Evolutionary conservation across 2,797 vertebrate species (phyloP).

Genomic region (Halcyon leucocephala): DNA sequence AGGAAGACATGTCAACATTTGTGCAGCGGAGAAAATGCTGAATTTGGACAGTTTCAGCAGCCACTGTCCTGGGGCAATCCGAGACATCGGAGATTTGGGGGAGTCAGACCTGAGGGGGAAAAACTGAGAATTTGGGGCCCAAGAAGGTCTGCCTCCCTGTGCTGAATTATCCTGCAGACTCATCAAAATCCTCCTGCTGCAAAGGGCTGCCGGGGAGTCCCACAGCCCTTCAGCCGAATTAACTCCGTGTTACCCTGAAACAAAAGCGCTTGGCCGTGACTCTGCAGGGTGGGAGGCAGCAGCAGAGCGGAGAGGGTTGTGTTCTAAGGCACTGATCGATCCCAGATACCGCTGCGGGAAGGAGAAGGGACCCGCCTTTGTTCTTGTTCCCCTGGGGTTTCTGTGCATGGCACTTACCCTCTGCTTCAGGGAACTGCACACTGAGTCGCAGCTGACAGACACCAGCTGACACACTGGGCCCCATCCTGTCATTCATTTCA

Average conservation of each 20-base stretch:
- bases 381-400: not conserved
- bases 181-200: not conserved
- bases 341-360: not conserved
- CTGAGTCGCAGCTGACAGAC: not conserved
- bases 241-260: not conserved
- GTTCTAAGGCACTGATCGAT: not conserved
- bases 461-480: not conserved
- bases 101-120: not conserved
- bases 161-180: not conserved
- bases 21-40: not conserved
- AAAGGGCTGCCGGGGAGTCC: not conserved
- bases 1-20: not conserved
- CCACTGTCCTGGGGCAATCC: fast-evolving
- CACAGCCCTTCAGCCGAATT: not conserved
- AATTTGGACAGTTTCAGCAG: not conserved
- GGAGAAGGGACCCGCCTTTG: not conserved
- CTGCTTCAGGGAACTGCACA: not conserved
- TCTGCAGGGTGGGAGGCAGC: not conserved
- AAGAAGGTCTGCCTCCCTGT: too few relatives aligned
- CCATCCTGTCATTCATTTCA: not conserved
- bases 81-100: fast-evolving
- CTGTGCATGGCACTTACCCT: not conserved
- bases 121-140: not conserved
- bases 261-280: not conserved
- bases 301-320: not conserved